A percentile compares a stretch with the other conserved stretches of the same genome.
Evolutionary conservation across 2,797 vertebrate species (phyloP).

Genomic region (Melanotaenia maccullochi): DNA sequence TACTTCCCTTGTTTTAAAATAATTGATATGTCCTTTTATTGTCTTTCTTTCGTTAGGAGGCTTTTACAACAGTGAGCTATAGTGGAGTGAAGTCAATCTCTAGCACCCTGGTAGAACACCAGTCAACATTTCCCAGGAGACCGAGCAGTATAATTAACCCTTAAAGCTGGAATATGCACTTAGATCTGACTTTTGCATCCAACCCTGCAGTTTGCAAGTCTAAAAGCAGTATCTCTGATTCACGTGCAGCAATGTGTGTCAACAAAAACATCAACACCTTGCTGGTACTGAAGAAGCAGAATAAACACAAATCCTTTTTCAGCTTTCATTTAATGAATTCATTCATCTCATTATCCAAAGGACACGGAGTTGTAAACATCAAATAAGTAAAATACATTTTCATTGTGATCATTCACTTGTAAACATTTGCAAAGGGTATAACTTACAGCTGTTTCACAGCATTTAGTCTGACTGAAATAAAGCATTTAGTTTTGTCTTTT

Average conservation of each 20-base stretch:
- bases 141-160: too few relatives aligned
- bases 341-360: slow-evolving; percentile 39
- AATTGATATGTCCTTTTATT: too few relatives aligned
- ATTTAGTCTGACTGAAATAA: background rate
- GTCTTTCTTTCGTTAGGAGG: too few relatives aligned
- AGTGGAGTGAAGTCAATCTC: too few relatives aligned
- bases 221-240: background rate
- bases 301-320: background rate
- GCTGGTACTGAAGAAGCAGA: background rate
- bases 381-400: slow-evolving; percentile 45
- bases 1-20: too few relatives aligned
- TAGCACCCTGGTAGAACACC: too few relatives aligned
- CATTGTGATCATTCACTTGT: slow-evolving; percentile 52
- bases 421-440: slow-evolving; percentile 62
- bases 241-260: background rate
- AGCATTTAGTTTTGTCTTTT: slow-evolving; percentile 2
- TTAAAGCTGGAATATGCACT: too few relatives aligned
- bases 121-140: too few relatives aligned
- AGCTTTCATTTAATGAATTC: slow-evolving; percentile 42
- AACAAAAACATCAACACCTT: background rate
- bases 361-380: slow-evolving; percentile 52
- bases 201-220: too few relatives aligned
- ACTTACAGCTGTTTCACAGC: slow-evolving; percentile 32
- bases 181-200: too few relatives aligned
- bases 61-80: too few relatives aligned